These are phyloP conservation scores for Megaceryle torquata DNA, from an alignment of 2,113 vertebrate genomes.

Conservation along the genomic window DNA sequence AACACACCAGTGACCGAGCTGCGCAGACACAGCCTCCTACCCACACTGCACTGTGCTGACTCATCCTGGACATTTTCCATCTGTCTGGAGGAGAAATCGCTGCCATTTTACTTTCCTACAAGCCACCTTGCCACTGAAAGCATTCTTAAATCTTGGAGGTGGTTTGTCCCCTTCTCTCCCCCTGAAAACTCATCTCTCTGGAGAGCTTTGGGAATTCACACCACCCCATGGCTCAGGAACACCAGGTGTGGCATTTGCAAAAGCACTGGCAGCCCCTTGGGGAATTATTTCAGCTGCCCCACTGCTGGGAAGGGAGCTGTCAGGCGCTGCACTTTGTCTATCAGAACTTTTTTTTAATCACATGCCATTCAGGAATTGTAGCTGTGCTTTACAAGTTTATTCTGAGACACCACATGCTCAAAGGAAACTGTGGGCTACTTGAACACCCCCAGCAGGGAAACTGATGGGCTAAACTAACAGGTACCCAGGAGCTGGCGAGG, in stretches of 20 bases:
- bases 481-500: neutral
- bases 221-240: rapidly evolving
- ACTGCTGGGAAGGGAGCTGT: neutral
- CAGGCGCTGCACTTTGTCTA: neutral
- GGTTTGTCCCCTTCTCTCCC: neutral
- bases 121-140: neutral
- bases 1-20: rapidly evolving
- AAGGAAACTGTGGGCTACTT: neutral
- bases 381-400: neutral
- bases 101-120: neutral
- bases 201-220: neutral
- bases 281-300: neutral
- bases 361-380: neutral
- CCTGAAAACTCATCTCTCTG: neutral
- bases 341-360: neutral
- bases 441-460: neutral
- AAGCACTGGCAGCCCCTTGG: rapidly evolving
- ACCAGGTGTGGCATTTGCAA: neutral
- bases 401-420: neutral
- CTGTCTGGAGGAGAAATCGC: neutral
- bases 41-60: neutral
- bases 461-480: neutral
- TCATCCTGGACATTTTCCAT: conserved; percentile 24
- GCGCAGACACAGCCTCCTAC: neutral
- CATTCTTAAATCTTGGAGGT: neutral